These are phyloP conservation scores for Drosophila pallidifrons DNA, from an alignment of 1,140 invertebrate species.

Conservation along the genomic window DNA sequence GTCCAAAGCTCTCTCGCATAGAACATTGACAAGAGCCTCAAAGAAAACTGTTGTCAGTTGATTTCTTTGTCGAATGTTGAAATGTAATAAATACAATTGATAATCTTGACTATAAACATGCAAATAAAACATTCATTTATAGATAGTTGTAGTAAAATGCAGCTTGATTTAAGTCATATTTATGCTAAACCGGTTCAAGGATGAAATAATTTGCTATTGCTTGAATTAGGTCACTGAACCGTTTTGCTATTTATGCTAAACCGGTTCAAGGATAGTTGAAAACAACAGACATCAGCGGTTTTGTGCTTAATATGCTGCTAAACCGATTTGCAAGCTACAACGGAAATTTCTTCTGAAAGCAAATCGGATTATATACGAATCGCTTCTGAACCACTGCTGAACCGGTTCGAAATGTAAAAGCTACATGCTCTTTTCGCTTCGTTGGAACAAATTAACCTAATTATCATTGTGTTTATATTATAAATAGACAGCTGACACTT, in stretches of 20 bases:
- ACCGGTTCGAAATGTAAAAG: slow-evolving; percentile 1
- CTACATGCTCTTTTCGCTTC: too few relatives aligned
- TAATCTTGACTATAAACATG: too few relatives aligned
- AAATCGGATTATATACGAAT: background rate
- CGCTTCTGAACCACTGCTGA: background rate
- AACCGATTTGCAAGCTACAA: background rate
- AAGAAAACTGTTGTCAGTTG: background rate
- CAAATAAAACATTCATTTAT: background rate
- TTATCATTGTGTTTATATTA: too few relatives aligned
- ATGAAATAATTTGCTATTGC: background rate
- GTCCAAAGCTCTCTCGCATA: background rate
- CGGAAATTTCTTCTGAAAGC: background rate
- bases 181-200: too few relatives aligned
- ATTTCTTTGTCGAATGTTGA: background rate
- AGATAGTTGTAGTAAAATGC: background rate
- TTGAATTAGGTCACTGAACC: background rate
- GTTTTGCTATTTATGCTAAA: background rate
- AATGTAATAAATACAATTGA: too few relatives aligned
- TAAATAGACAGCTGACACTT: too few relatives aligned
- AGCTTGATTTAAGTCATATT: background rate
- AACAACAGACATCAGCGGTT: background rate
- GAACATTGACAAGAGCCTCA: background rate
- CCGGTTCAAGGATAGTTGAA: slow-evolving; percentile 1
- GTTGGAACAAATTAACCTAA: too few relatives aligned
- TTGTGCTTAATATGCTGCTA: background rate